Percentiles rank a stretch among this genome's conserved stretches.
These are phyloP conservation scores for Rousettus leschenaultii DNA, from an alignment of 2,113 vertebrate species.

Conservation along the genomic window DNA sequence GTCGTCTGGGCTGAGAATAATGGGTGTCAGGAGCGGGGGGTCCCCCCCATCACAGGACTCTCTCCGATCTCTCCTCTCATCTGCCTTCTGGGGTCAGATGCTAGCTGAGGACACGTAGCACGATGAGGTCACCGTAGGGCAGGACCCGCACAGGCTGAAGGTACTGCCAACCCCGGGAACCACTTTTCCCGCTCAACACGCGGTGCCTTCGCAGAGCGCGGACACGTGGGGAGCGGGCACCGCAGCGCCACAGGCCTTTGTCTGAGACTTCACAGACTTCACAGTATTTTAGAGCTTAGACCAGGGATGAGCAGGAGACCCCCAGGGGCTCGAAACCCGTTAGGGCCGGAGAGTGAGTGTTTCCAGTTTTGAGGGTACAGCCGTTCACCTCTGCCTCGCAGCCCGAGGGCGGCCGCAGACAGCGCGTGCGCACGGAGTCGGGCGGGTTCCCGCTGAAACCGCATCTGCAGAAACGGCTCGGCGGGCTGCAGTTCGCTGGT, in stretches of 20 bases:
- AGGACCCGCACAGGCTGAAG: not conserved
- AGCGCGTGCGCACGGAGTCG: no score
- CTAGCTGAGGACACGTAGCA: not conserved
- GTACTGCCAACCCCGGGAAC: not conserved
- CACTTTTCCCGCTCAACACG: not conserved
- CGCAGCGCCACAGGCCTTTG: not conserved
- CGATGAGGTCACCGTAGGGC: not conserved
- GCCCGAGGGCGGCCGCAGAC: not conserved
- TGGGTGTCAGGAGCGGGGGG: no score
- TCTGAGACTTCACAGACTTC: not conserved
- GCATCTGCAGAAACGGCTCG: not conserved
- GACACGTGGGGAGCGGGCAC: not conserved
- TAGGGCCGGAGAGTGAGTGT: not conserved
- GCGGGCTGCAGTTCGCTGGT: not conserved
- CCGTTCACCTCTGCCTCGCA: not conserved
- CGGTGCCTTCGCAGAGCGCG: not conserved
- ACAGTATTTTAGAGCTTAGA: not conserved
- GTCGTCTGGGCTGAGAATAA: not conserved
- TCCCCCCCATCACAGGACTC: not conserved
- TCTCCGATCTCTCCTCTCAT: not conserved
- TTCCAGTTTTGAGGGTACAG: not conserved
- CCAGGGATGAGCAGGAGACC: not conserved
- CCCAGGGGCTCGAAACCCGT: not conserved
- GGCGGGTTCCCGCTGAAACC: not conserved
- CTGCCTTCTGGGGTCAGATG: not conserved